A percentile compares a stretch with the other conserved stretches of the same genome.
Conservation (phyloP, 2,113 vertebrate species). For the Prietella phreatophila region DNA sequence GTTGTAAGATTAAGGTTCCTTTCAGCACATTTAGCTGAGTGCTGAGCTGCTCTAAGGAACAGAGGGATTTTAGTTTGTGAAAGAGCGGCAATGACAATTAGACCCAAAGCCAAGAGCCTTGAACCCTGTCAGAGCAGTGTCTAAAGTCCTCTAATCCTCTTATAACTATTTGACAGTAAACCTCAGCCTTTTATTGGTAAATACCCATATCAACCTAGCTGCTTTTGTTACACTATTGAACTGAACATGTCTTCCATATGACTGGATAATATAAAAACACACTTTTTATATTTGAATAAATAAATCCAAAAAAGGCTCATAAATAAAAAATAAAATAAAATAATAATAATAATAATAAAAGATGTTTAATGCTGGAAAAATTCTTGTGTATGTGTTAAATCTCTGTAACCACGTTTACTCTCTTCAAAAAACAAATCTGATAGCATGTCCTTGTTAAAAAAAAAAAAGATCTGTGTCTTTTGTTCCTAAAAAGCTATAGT, state of each 20-base stretch:
- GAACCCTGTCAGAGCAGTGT: slow-evolving; percentile 60
- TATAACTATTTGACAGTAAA: slow-evolving; percentile 64
- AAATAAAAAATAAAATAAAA: slow-evolving; percentile 47
- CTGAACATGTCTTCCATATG: slow-evolving; percentile 68
- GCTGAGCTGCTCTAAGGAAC: slow-evolving; percentile 30
- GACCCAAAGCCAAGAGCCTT: slow-evolving; percentile 58
- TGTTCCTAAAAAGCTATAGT: slow-evolving; percentile 17
- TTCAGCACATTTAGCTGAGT: slow-evolving; percentile 27
- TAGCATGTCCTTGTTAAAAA: slow-evolving; percentile 69
- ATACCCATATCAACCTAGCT: slow-evolving; percentile 72
- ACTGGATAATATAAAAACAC: slow-evolving; percentile 64
- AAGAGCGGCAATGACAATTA: slow-evolving; percentile 66
- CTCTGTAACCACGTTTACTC: slow-evolving; percentile 59
- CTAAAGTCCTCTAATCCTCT: slow-evolving; percentile 71
- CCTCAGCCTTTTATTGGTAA: slow-evolving; percentile 71
- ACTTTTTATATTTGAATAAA: slow-evolving; percentile 66
- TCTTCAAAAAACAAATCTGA: slow-evolving; percentile 64
- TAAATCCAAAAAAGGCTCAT: slow-evolving; percentile 59
- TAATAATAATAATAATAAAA: slow-evolving; percentile 8
- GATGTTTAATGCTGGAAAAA: slow-evolving; percentile 60
- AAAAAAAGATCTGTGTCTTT: slow-evolving; percentile 57
- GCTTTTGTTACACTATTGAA: slow-evolving; percentile 64
- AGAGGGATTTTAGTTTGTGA: slow-evolving; percentile 51
- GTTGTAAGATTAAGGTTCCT: no score
- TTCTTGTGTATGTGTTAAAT: slow-evolving; percentile 69